Conservation (phyloP, 2,888 invertebrate species). For the Perithous albicinctus region DNA sequence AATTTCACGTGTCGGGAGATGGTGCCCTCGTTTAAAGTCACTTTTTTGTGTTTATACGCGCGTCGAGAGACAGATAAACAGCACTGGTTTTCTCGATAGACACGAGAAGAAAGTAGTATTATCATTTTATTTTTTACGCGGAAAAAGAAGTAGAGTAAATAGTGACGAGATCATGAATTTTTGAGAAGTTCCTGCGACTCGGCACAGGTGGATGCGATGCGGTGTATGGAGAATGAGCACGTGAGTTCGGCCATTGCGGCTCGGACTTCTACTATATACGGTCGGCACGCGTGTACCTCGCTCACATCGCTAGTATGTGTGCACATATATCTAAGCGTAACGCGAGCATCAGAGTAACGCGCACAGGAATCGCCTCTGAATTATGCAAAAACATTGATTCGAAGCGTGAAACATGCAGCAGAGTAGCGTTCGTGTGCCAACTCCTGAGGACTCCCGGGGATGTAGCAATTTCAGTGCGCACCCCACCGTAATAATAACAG, state of each 20-base stretch:
- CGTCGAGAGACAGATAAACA: neutral
- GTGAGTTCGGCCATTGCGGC: slow-evolving; percentile 19
- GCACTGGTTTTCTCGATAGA: neutral
- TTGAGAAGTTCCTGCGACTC: slow-evolving; percentile 42
- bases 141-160: slow-evolving; percentile 9
- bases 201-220: slow-evolving; percentile 32
- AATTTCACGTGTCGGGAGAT: neutral
- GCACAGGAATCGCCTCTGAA: slow-evolving; percentile 72
- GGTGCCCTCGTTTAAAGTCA: neutral
- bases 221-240: slow-evolving; percentile 25
- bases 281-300: slow-evolving; percentile 8
- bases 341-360: slow-evolving; percentile 1
- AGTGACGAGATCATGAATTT: slow-evolving; percentile 48
- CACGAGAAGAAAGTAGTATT: neutral
- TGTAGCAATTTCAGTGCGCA: slow-evolving; percentile 49
- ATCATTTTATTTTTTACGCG: slow-evolving; percentile 9
- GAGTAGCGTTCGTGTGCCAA: slow-evolving; percentile 47
- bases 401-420: slow-evolving; percentile 70
- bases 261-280: slow-evolving; percentile 16
- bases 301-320: neutral
- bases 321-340: neutral
- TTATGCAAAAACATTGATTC: slow-evolving; percentile 80
- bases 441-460: slow-evolving; percentile 17
- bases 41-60: neutral
- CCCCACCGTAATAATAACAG: slow-evolving; percentile 63